Evolutionary conservation across 2,113 vertebrate species (phyloP).

Genomic region (human (Homo sapiens)): DNA sequence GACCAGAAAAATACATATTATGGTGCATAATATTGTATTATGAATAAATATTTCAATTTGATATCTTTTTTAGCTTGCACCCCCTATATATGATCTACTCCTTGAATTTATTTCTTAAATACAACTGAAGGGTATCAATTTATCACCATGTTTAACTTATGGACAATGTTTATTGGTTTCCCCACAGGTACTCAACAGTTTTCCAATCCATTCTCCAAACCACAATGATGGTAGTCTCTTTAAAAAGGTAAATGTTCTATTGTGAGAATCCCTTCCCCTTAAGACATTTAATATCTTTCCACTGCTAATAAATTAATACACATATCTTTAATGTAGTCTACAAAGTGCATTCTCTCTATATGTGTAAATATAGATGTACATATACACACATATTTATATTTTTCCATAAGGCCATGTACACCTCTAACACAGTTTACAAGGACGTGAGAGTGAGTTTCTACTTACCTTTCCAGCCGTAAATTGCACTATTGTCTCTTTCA

Average conservation of each 20-base stretch:
- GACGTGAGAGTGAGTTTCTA: fast-evolving
- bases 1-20: neutral
- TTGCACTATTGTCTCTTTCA: neutral
- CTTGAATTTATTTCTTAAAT: neutral
- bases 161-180: neutral
- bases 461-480: neutral
- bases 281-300: neutral
- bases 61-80: neutral
- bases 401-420: neutral
- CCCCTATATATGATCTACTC: neutral
- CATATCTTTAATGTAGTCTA: neutral
- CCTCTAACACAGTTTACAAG: neutral
- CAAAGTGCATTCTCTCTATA: neutral
- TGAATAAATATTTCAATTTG: neutral
- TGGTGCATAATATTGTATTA: neutral
- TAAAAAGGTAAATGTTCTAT: neutral
- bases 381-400: too few species aligned
- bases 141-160: neutral
- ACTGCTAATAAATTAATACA: neutral
- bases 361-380: too few species aligned
- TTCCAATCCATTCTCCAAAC: neutral
- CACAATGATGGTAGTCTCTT: neutral
- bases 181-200: neutral
- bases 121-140: neutral
- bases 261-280: neutral